phyloP scores from a whole-genome alignment of 1,140 invertebrate species.

The Caenorhabditis tropicalis region DNA sequence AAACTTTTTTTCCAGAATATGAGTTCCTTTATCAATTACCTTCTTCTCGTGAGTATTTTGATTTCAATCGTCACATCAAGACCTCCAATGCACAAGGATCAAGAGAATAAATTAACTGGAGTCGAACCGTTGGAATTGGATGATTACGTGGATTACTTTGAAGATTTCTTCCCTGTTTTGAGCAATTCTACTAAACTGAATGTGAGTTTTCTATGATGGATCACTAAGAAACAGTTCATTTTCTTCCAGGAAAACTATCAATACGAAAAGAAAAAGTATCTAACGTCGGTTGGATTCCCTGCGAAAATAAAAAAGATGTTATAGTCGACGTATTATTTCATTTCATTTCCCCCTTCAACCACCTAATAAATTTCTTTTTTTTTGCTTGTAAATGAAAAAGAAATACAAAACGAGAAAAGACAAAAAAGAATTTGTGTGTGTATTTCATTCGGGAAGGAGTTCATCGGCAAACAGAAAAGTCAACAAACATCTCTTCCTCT shows the following conservation, averaged over 20 bases:
- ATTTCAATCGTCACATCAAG: background rate
- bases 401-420: too few relatives aligned
- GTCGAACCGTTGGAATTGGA: background rate
- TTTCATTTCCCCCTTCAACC: background rate
- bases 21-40: background rate
- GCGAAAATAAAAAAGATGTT: slow-evolving; percentile 38
- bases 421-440: background rate
- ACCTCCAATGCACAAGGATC: background rate
- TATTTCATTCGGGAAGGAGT: background rate
- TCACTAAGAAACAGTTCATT: too few relatives aligned
- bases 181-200: slow-evolving; percentile 30
- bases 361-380: background rate
- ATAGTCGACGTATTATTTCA: background rate
- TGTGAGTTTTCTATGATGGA: slow-evolving; percentile 1
- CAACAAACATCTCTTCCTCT: slow-evolving; percentile 16
- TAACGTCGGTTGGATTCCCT: slow-evolving; percentile 5
- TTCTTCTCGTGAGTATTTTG: background rate
- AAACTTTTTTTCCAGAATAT: background rate
- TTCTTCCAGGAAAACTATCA: slow-evolving; percentile 7
- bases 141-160: slow-evolving; percentile 28
- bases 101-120: background rate
- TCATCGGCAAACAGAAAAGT: slow-evolving; percentile 21
- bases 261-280: slow-evolving; percentile 37
- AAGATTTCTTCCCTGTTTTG: slow-evolving; percentile 27
- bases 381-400: slow-evolving; percentile 26